phyloP scores from a whole-genome alignment of 2,113 vertebrate species.

The Clarias batrachus region DNA sequence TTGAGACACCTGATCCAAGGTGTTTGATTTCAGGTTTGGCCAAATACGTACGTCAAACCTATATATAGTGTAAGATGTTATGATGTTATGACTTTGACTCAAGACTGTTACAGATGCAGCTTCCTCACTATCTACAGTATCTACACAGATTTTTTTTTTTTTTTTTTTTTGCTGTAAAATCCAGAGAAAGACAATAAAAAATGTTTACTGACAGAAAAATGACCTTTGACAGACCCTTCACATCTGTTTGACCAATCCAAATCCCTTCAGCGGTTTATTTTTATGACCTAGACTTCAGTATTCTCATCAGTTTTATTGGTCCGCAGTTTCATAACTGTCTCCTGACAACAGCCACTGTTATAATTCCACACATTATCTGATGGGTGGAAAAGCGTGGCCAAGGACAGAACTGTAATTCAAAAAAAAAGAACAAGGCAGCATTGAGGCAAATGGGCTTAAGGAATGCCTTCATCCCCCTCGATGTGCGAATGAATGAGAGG shows the following conservation, averaged over 20 bases:
- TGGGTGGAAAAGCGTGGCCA: slow-evolving; percentile 4
- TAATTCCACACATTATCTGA: slow-evolving; percentile 37
- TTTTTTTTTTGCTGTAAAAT: not conserved
- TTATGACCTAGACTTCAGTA: not conserved
- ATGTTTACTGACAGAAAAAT: not conserved
- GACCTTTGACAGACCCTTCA: not conserved
- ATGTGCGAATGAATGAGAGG: slow-evolving; percentile 16
- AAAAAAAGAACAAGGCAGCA: slow-evolving; percentile 35
- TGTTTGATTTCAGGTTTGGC: no score
- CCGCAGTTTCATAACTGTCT: slow-evolving; percentile 36
- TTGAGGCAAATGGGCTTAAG: slow-evolving; percentile 23
- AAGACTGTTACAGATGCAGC: not conserved
- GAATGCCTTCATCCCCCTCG: slow-evolving; percentile 22
- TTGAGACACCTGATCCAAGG: no score
- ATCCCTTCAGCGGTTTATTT: slow-evolving; percentile 11
- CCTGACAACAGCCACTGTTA: not conserved
- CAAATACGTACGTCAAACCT: no score
- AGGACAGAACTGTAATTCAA: slow-evolving; percentile 41
- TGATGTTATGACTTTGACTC: not conserved
- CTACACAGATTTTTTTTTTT: not conserved
- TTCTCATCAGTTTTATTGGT: slow-evolving; percentile 3
- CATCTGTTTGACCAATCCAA: not conserved
- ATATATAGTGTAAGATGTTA: not conserved
- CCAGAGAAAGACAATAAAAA: slow-evolving; percentile 1
- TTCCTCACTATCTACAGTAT: slow-evolving; percentile 2